phyloP scores from a whole-genome alignment of 2,113 vertebrate species.

The Benitochromis conjunctus region DNA sequence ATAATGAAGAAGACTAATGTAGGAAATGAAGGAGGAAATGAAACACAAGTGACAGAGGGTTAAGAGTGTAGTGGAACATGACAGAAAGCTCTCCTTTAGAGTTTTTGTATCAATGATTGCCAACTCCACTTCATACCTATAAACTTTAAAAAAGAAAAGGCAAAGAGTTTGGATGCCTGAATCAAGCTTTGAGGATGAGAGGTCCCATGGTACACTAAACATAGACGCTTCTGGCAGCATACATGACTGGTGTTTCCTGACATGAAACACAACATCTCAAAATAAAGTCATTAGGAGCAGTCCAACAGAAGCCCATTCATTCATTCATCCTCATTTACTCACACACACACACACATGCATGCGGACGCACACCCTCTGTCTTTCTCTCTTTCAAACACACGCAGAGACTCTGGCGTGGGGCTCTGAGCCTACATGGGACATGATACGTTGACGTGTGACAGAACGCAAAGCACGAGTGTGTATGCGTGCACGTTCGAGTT shows the following conservation, averaged over 20 bases:
- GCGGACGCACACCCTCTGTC: neutral
- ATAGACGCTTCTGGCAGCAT: conserved; percentile 79
- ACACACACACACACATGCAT: conserved; percentile 1
- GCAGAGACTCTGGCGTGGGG: neutral
- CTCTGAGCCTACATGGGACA: neutral
- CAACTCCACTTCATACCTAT: conserved; percentile 66
- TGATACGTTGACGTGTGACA: conserved; percentile 56
- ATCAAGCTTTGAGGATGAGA: conserved; percentile 46
- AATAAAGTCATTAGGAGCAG: conserved; percentile 84
- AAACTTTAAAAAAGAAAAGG: conserved; percentile 39
- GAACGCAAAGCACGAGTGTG: conserved; percentile 46
- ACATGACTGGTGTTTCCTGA: conserved; percentile 87
- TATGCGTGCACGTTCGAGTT: conserved; percentile 25
- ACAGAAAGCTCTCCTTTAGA: neutral
- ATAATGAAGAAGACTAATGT: conserved; percentile 19
- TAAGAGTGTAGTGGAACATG: neutral
- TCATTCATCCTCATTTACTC: conserved; percentile 2
- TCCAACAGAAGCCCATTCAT: conserved; percentile 70
- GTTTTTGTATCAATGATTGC: neutral
- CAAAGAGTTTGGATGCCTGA: neutral
- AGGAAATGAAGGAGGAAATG: conserved; percentile 1
- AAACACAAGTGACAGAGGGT: neutral
- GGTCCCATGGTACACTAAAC: conserved; percentile 45
- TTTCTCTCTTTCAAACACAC: neutral
- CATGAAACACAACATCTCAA: conserved; percentile 87